Base-by-base conservation (phyloP, 2,888 invertebrate species). In the Pollenia labialis region DNA sequence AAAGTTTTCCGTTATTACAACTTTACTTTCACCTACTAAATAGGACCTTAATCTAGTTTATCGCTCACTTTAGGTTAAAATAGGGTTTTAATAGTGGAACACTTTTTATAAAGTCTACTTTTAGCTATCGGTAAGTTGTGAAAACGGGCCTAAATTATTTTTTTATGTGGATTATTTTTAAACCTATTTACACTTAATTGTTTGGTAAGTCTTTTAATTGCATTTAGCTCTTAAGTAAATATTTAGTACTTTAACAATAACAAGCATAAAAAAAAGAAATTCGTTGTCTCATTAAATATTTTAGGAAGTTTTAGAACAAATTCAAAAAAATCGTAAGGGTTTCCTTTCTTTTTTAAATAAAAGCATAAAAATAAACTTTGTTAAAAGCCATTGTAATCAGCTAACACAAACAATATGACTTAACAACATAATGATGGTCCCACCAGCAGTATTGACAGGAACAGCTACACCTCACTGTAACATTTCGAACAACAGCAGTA, bases 381-480 rank as follows among this genome's bases (percentile, higher is more conserved):
- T 56, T 69, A 9, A 58, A 75, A 86, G 60, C 75, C 69, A 80
- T 80, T 80, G 40, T 80, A 82, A 80, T 80, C 79, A 82, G 69
- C 68, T 71, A 32, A 64, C 64, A 64, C 69, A 80, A 80, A 75
- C 86, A 79, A 62, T 58, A 46, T 69, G 85, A 77, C 68, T 60
- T 76, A 60, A 68, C 69, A 82, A 50, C 76, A 76, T 40, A 64
- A 68, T 64, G 56, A 71, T 50, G 64, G 80, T 46, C 48, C 44
- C 64, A 79, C 46, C 64, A 72, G 46, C 56, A 74, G 23, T 48
- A 79, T 52, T 60, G 71, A 75, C 54, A 64, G 40, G 11, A 72
- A 48, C 69, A 80, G 42, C 52, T 80, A 69, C 81, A 72, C 56
- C 71, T 52, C 56, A 40, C 12, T 58, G 48, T 68, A 69, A 58